phyloP scores from a whole-genome alignment of 1,140 invertebrate species.

The Pantala flavescens region DNA sequence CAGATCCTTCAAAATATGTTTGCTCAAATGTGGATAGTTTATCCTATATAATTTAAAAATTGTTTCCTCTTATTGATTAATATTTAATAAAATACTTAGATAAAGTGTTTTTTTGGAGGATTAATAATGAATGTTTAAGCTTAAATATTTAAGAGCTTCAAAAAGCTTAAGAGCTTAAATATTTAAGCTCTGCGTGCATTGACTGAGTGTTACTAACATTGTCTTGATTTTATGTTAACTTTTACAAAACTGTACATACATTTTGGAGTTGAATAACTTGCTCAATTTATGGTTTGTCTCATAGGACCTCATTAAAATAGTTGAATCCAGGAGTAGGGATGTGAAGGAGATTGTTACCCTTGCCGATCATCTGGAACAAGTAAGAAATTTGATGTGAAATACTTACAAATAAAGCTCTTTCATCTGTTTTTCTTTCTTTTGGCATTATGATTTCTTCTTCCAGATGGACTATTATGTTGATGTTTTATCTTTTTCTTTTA shows the following conservation, averaged over 20 bases:
- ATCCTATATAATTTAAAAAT: too few relatives aligned
- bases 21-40: too few relatives aligned
- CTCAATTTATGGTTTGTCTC: slow-evolving; percentile 23
- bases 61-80: too few relatives aligned
- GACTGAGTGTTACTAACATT: slow-evolving; percentile 8
- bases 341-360: slow-evolving; percentile 60
- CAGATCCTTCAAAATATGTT: too few relatives aligned
- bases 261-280: not conserved
- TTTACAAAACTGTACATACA: not conserved
- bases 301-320: slow-evolving; percentile 63
- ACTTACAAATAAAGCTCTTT: slow-evolving; percentile 13
- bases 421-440: slow-evolving; percentile 18
- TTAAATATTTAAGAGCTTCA: too few relatives aligned
- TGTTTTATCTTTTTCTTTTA: slow-evolving; percentile 18
- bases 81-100: too few relatives aligned
- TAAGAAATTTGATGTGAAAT: slow-evolving; percentile 42
- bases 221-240: slow-evolving; percentile 10
- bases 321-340: slow-evolving; percentile 58
- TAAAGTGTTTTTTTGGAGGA: too few relatives aligned
- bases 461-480: slow-evolving; percentile 11
- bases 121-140: too few relatives aligned
- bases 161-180: too few relatives aligned
- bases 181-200: too few relatives aligned
- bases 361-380: slow-evolving; percentile 73
- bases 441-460: not conserved